Evolutionary conservation across 2,797 vertebrate species (phyloP).

Genomic region (Caiman crocodilus): DNA sequence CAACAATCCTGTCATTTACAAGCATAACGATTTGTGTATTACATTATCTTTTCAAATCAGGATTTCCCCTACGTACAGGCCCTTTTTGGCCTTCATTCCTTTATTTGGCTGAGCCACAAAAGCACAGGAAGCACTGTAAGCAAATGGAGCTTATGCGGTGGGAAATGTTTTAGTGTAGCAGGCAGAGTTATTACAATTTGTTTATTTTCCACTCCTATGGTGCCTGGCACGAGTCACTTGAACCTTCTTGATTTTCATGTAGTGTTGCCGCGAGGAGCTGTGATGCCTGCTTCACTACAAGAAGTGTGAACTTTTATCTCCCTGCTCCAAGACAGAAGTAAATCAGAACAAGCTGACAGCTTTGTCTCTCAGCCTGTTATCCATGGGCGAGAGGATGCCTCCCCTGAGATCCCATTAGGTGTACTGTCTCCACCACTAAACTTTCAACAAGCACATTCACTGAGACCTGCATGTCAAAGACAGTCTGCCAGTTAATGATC

Average conservation of each 20-base stretch:
- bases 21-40: background rate
- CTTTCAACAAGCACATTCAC: conserved; percentile 8
- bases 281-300: background rate
- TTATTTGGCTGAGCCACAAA: background rate
- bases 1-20: background rate
- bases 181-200: background rate
- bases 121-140: background rate
- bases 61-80: background rate
- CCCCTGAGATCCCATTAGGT: conserved; percentile 70
- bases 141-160: background rate
- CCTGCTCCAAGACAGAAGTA: conserved; percentile 34
- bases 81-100: background rate
- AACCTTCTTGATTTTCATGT: background rate
- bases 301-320: conserved; percentile 55
- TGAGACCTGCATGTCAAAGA: conserved; percentile 45
- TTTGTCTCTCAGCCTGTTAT: conserved; percentile 54
- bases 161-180: background rate
- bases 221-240: background rate
- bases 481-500: conserved; percentile 37
- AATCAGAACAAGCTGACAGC: conserved; percentile 58
- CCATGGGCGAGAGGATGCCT: conserved; percentile 44
- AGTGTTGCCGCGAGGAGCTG: background rate
- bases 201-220: background rate
- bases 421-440: conserved; percentile 48
- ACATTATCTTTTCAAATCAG: rapidly evolving